Percentiles rank a stretch among this genome's conserved stretches.
Conservation (phyloP, 2,113 vertebrate species). For the Antechinus stuartii region DNA sequence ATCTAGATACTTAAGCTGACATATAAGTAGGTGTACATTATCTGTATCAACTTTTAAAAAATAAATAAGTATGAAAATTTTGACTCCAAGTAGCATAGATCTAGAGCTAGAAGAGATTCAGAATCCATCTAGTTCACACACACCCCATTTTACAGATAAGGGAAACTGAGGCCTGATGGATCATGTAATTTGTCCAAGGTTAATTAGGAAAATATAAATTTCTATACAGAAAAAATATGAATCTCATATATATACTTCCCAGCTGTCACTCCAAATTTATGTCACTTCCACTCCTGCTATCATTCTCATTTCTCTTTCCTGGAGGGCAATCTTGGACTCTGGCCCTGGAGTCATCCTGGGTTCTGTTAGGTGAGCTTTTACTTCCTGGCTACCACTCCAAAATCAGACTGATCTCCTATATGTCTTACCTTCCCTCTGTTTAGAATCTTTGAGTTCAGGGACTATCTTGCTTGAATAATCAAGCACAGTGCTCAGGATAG, state of each 20-base stretch:
- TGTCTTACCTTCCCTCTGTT: neutral
- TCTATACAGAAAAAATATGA: neutral
- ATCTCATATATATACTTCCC: neutral
- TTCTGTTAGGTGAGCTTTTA: neutral
- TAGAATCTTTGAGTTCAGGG: neutral
- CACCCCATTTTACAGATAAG: neutral
- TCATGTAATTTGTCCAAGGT: neutral
- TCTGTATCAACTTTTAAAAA: neutral
- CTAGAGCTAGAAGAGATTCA: neutral
- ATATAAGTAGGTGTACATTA: neutral
- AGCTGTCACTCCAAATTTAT: neutral
- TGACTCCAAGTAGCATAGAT: neutral
- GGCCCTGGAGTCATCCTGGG: neutral
- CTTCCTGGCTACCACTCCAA: neutral
- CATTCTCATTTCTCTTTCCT: neutral
- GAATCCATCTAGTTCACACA: neutral
- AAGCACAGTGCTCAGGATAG: neutral
- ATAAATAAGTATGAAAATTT: neutral
- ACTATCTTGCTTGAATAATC: neutral
- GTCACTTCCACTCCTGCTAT: neutral
- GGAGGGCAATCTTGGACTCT: neutral
- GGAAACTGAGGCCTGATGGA: neutral
- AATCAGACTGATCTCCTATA: neutral
- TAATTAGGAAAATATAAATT: neutral
- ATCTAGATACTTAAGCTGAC: neutral